Evolutionary conservation across 2,797 vertebrate genomes (phyloP), one percentile per base, ranked within the genome.

Genomic region (Jordanella pulchra): DNA sequence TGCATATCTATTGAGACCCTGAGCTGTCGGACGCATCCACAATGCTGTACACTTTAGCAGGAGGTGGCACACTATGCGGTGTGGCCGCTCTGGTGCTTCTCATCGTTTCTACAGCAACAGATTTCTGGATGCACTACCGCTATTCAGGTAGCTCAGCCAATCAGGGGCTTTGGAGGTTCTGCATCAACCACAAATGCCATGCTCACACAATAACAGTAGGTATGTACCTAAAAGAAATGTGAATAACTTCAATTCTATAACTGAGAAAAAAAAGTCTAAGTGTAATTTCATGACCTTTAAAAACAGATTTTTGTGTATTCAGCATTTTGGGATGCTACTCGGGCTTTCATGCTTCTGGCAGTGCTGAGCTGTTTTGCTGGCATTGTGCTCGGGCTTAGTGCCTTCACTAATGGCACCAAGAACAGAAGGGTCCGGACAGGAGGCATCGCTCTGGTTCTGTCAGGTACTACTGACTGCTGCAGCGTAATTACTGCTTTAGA

Each of bases 161-260:
- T 89, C 95, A 96, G 79, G 96, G 96, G 12, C 95, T 97, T 61
- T 96, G 96, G 96, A 93, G 92, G 78, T 93, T 93, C 82, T 97
- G 96, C 89, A 93, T 95, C 71, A 95, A 94, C 66, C 93, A 93
- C 75, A 96, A 95, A 73, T 97, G 96, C 69, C 95, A 93, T 25
- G 87, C 93, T 2, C 96, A 95, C 81, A 95, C 95, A 30, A 88
- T 94, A 39, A 92, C 92, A 17, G 94, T 96, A 0, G 96, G 96
- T 96, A 89, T 93, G 94, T 84, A 7, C 25, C 23, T 50, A 7
- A 55, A 14, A 63, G n/a, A n/a, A n/a, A 61, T 5, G 18, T 18
- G 3, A 21, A 61, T n/a, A 39, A n/a, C 12, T 35, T 35, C 12
- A 3, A 12, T 2, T 2, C 21, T 14, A 7, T 9, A 4, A 23